Percentiles rank a stretch among this genome's conserved stretches.
Conservation (phyloP, 2,888 invertebrate species). For the Stenolophus ochropezus region DNA sequence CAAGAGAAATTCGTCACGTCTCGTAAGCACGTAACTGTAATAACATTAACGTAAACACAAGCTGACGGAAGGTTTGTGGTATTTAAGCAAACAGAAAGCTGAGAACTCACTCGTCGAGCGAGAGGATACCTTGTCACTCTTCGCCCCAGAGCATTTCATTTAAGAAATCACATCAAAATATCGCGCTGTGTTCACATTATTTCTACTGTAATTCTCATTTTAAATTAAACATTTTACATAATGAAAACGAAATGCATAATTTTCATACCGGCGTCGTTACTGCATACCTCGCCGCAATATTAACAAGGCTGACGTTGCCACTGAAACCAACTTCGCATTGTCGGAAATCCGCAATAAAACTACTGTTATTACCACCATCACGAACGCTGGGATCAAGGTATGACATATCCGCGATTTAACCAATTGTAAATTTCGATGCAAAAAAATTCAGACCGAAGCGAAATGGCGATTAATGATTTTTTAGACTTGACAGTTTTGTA, state of each 20-base stretch:
- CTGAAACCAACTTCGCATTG: not conserved
- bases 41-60: constrained; percentile 38
- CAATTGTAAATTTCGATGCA: not conserved
- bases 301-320: not conserved
- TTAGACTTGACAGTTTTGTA: not conserved
- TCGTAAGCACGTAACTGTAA: constrained; percentile 33
- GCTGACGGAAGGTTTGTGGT: constrained; percentile 28
- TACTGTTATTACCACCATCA: not conserved
- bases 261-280: not conserved
- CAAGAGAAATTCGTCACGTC: constrained; percentile 22
- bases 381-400: not conserved
- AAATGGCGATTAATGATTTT: not conserved
- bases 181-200: not conserved
- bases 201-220: not conserved
- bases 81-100: constrained; percentile 32
- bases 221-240: constrained; percentile 5
- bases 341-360: not conserved
- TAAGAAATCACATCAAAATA: constrained; percentile 29
- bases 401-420: not conserved
- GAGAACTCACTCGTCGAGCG: not conserved
- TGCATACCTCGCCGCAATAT: not conserved
- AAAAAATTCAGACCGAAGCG: not conserved
- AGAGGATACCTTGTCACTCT: constrained; percentile 25
- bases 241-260: constrained; percentile 18
- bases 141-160: not conserved